phyloP scores from a whole-genome alignment of 2,888 invertebrate species.

The Orchestes rusci region DNA sequence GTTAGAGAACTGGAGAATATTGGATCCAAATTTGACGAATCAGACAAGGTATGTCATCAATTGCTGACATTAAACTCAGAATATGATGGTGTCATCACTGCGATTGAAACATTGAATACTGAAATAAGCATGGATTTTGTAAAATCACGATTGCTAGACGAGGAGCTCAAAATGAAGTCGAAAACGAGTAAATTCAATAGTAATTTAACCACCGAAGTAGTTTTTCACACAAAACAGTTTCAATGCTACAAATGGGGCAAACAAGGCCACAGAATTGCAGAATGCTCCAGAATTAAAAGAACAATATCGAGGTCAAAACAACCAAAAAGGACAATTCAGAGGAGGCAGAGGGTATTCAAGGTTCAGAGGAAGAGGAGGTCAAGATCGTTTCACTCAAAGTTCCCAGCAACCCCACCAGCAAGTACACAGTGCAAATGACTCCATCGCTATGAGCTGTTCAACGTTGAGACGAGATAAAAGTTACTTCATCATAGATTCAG shows the following conservation, averaged over 20 bases:
- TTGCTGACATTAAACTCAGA: slow-evolving; percentile 4
- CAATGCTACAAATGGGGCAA: slow-evolving; percentile 7
- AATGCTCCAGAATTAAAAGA: too few species aligned
- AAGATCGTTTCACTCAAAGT: too few species aligned
- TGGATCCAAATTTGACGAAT: slow-evolving; percentile 27
- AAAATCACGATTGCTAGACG: slow-evolving; percentile 9
- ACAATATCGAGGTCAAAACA: too few species aligned
- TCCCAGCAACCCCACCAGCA: too few species aligned
- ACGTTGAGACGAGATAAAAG: too few species aligned
- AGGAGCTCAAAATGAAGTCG: slow-evolving; percentile 7
- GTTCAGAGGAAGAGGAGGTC: too few species aligned
- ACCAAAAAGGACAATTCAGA: too few species aligned
- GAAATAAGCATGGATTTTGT: slow-evolving; percentile 8
- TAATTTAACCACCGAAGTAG: background rate
- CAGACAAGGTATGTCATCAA: slow-evolving; percentile 16
- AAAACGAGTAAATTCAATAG: background rate
- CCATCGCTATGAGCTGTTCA: too few species aligned
- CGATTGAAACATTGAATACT: slow-evolving; percentile 5
- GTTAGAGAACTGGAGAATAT: slow-evolving; percentile 25
- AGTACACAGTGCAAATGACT: too few species aligned
- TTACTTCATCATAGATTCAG: slow-evolving; percentile 4
- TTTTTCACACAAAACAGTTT: background rate
- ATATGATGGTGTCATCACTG: slow-evolving; percentile 4
- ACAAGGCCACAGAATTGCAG: slow-evolving; percentile 1
- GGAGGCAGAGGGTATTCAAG: too few species aligned